These are phyloP conservation scores for Brachionus rotundiformis DNA, from an alignment of 1,140 invertebrate genomes.

Conservation along the genomic window DNA sequence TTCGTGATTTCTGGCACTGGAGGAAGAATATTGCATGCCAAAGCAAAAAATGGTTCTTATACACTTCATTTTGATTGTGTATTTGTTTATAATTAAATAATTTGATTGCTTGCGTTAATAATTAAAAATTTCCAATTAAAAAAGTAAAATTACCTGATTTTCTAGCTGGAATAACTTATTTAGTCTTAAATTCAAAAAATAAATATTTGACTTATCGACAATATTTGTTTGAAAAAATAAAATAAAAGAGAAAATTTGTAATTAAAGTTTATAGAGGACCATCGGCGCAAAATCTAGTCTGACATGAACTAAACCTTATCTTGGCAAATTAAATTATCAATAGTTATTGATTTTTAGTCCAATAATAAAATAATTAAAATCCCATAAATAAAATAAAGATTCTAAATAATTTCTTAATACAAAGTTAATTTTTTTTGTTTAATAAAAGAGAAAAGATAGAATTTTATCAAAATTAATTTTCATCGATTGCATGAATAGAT, in stretches of 20 bases:
- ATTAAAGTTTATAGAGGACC: neutral
- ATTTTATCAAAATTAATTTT: slow-evolving; percentile 29
- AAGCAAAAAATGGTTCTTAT: neutral
- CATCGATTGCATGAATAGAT: slow-evolving; percentile 37
- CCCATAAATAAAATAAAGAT: slow-evolving; percentile 10
- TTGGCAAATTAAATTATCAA: slow-evolving; percentile 43
- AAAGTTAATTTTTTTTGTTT: slow-evolving; percentile 15
- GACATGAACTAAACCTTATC: slow-evolving; percentile 5
- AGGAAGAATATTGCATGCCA: neutral
- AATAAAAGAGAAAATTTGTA: neutral
- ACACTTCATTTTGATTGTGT: neutral
- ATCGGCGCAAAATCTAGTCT: neutral
- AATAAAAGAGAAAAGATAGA: neutral
- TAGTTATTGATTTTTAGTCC: slow-evolving; percentile 2
- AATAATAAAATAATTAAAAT: slow-evolving; percentile 15
- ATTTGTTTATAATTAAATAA: slow-evolving; percentile 47
- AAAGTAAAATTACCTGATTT: slow-evolving; percentile 41
- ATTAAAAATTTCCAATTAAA: slow-evolving; percentile 27
- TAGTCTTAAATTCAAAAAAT: slow-evolving; percentile 1
- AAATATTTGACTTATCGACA: slow-evolving; percentile 13
- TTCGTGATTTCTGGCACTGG: neutral
- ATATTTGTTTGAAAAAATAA: neutral
- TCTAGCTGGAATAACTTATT: slow-evolving; percentile 6
- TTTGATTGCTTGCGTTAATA: slow-evolving; percentile 40
- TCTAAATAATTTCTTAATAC: neutral